phyloP scores from a whole-genome alignment of 2,113 vertebrate genomes.

The Lethenteron camtschaticum region DNA sequence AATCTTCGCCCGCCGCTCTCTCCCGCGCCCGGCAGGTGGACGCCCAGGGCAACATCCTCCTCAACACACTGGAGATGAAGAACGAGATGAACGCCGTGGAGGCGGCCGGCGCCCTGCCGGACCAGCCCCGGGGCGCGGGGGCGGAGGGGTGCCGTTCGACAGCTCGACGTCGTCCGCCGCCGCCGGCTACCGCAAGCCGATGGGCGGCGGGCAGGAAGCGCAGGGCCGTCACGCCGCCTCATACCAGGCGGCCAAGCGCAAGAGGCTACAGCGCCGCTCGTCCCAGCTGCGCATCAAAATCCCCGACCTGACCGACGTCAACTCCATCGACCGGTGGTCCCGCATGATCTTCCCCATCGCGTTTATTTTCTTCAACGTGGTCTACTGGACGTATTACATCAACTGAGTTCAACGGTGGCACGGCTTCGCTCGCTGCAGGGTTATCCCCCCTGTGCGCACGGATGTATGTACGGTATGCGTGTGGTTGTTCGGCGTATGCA shows the following conservation, averaged over 20 bases:
- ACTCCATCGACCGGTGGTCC: slow-evolving; percentile 96
- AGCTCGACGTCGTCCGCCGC: neutral
- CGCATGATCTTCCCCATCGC: slow-evolving; percentile 93
- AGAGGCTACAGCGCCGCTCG: slow-evolving; percentile 60
- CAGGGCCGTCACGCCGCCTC: neutral
- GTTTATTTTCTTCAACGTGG: slow-evolving; percentile 88
- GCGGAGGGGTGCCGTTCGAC: neutral
- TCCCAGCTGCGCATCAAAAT: slow-evolving; percentile 92
- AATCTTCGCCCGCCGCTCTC: neutral
- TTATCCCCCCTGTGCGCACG: too few relatives aligned
- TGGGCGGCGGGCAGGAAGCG: neutral
- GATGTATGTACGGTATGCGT: too few relatives aligned
- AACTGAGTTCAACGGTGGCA: slow-evolving; percentile 32
- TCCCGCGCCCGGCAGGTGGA: slow-evolving; percentile 48
- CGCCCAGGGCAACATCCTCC: slow-evolving; percentile 80
- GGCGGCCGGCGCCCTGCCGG: slow-evolving; percentile 56
- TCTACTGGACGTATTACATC: slow-evolving; percentile 98
- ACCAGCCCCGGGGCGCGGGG: neutral
- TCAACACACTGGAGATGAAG: slow-evolving; percentile 91
- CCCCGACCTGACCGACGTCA: slow-evolving; percentile 94
- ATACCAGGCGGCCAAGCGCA: slow-evolving; percentile 41
- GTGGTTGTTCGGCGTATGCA: too few relatives aligned
- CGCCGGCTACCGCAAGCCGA: neutral
- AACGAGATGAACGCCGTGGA: slow-evolving; percentile 85
- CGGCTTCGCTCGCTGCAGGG: too few relatives aligned